These are phyloP conservation scores for Tenthredo notha DNA, from an alignment of 2,888 invertebrate genomes.

Conservation along the genomic window DNA sequence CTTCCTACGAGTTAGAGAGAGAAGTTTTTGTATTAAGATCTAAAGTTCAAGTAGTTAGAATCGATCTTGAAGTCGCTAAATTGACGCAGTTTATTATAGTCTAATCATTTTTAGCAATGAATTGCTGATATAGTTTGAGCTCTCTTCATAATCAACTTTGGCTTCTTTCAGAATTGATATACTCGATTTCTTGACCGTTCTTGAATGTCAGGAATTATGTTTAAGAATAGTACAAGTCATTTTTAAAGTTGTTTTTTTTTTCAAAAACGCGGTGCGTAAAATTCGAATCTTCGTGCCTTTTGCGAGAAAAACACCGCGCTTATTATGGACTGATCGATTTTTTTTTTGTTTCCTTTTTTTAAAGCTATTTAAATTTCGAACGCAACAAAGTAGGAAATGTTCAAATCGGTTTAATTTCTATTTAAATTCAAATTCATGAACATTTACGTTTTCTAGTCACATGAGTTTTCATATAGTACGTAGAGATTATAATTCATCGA, in stretches of 20 bases:
- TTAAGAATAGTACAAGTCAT: neutral
- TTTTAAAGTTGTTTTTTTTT: neutral
- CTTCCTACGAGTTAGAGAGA: conserved; percentile 66
- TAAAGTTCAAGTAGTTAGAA: conserved; percentile 72
- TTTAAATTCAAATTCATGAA: neutral
- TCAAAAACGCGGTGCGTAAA: too few relatives aligned
- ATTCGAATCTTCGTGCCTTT: too few relatives aligned
- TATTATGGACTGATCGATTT: neutral
- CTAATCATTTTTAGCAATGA: neutral
- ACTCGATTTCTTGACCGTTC: neutral
- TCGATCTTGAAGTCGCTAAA: conserved; percentile 63
- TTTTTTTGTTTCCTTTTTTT: too few relatives aligned
- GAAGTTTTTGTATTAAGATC: conserved; percentile 64
- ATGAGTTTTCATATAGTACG: neutral
- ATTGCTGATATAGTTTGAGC: neutral
- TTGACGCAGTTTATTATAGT: conserved; percentile 17
- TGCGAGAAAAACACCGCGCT: neutral
- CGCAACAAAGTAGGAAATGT: neutral
- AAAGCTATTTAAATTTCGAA: neutral
- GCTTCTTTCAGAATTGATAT: neutral
- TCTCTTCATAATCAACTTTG: neutral
- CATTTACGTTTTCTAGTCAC: neutral
- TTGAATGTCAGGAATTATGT: neutral
- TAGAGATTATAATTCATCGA: neutral
- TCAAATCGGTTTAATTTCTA: neutral